These are phyloP conservation scores for Rhyacophila evoluta DNA, from an alignment of 2,888 invertebrate genomes.

Conservation along the genomic window DNA sequence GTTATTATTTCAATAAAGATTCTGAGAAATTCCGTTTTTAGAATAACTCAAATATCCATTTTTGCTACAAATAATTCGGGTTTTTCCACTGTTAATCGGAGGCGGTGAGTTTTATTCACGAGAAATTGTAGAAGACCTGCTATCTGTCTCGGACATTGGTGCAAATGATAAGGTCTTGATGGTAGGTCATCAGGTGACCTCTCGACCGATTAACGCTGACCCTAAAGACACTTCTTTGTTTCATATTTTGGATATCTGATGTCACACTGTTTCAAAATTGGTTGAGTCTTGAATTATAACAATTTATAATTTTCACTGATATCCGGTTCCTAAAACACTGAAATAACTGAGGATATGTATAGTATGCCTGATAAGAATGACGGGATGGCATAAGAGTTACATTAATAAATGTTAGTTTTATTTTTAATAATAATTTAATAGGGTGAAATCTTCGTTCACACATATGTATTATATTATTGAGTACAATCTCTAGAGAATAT, in stretches of 20 bases:
- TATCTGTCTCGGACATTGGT: background rate
- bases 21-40: background rate
- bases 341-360: too few relatives aligned
- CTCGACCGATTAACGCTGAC: constrained; percentile 3
- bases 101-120: background rate
- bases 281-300: too few relatives aligned
- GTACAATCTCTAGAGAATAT: too few relatives aligned
- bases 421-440: too few relatives aligned
- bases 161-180: background rate
- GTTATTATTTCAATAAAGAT: background rate
- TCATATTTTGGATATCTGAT: background rate
- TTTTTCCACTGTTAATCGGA: background rate
- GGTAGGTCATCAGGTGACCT: background rate
- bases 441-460: too few relatives aligned
- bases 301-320: too few relatives aligned
- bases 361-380: too few relatives aligned
- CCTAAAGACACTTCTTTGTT: background rate
- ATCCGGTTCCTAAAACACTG: too few relatives aligned
- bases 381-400: too few relatives aligned
- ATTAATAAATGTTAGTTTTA: too few relatives aligned
- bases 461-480: too few relatives aligned
- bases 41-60: background rate
- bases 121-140: background rate
- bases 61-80: background rate
- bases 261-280: background rate